A percentile compares a stretch with the other conserved stretches of the same genome.
These are phyloP conservation scores for Autographa pulchrina DNA, from an alignment of 2,888 invertebrate genomes.

Conservation along the genomic window DNA sequence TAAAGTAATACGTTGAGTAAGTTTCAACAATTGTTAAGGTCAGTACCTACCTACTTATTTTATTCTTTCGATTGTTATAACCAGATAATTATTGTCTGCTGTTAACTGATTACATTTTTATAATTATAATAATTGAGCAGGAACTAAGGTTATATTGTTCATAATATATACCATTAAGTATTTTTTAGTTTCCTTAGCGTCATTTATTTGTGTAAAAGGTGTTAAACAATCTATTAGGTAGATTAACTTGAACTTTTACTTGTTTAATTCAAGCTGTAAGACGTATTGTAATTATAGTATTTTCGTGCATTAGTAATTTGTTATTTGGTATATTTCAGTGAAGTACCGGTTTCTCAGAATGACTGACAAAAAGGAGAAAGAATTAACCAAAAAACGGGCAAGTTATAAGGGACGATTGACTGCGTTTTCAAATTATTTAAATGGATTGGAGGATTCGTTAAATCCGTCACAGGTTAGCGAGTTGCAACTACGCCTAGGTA, in stretches of 20 bases:
- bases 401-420: conserved; percentile 27
- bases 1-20: not conserved
- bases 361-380: not conserved
- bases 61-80: not conserved
- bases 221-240: too few relatives aligned
- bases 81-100: not conserved
- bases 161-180: too few relatives aligned
- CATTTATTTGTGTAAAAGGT: too few relatives aligned
- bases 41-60: not conserved
- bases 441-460: conserved; percentile 19
- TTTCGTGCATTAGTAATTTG: not conserved
- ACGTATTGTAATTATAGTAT: not conserved
- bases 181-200: too few relatives aligned
- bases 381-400: not conserved
- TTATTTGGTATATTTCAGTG: not conserved
- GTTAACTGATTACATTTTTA: not conserved
- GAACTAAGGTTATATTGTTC: not conserved
- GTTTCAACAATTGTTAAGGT: not conserved
- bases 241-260: not conserved
- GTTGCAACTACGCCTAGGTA: conserved; percentile 44
- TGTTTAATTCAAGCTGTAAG: not conserved
- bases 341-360: not conserved
- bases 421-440: conserved; percentile 25
- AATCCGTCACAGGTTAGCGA: conserved; percentile 25
- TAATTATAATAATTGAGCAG: too few relatives aligned